These are phyloP conservation scores for Drosophila sucinea DNA, from an alignment of 1,140 invertebrate genomes.

Conservation along the genomic window DNA sequence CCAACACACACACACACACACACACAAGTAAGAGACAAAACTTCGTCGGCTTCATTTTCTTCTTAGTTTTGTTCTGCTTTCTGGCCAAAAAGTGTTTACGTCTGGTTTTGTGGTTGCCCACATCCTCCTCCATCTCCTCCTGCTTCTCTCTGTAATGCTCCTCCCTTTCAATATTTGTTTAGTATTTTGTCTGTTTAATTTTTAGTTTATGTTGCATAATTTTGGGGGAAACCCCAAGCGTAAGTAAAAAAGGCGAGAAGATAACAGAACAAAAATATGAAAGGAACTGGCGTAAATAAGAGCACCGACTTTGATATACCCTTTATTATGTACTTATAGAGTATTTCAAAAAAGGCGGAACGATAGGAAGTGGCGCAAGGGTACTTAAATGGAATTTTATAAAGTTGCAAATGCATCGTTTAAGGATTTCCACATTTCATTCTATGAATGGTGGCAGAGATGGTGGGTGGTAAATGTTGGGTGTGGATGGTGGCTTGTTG, in stretches of 20 bases:
- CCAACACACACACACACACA: background rate
- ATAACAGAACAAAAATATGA: slow-evolving; percentile 9
- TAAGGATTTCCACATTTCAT: too few relatives aligned
- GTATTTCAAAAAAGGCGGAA: too few relatives aligned
- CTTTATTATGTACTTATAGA: too few relatives aligned
- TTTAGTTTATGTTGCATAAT: slow-evolving; percentile 79
- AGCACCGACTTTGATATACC: too few relatives aligned
- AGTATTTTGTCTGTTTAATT: slow-evolving; percentile 59
- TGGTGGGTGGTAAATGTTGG: too few relatives aligned
- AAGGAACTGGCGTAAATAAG: background rate
- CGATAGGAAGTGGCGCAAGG: too few relatives aligned
- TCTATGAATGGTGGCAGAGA: too few relatives aligned
- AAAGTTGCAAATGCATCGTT: too few relatives aligned
- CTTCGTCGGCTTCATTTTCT: background rate
- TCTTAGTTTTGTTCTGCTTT: slow-evolving; percentile 9
- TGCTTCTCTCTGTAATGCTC: background rate
- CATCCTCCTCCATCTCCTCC: background rate
- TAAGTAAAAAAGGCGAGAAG: slow-evolving; percentile 4
- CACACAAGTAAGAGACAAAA: slow-evolving; percentile 2
- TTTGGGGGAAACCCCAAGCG: slow-evolving; percentile 26
- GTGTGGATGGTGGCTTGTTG: background rate
- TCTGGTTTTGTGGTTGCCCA: slow-evolving; percentile 66
- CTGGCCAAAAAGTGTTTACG: slow-evolving; percentile 60
- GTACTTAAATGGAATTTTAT: too few relatives aligned
- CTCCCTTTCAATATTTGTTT: slow-evolving; percentile 7